These are phyloP conservation scores for Nyctibius grandis DNA, from an alignment of 2,797 vertebrate genomes.

Conservation along the genomic window DNA sequence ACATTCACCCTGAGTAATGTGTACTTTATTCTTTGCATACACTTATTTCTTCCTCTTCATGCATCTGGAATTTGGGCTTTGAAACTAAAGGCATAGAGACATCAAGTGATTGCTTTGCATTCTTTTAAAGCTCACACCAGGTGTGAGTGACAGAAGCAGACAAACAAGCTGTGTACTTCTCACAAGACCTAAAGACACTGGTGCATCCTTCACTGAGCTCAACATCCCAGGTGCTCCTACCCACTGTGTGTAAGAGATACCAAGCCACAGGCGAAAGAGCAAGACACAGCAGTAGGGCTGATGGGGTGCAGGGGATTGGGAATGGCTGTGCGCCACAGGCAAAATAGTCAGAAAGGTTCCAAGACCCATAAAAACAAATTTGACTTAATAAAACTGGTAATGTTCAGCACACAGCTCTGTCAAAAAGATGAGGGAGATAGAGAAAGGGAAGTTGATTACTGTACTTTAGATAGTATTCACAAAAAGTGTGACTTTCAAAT, in stretches of 20 bases:
- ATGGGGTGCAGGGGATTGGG: fast-evolving
- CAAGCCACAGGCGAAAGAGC: neutral
- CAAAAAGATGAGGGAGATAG: neutral
- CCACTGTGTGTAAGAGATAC: neutral
- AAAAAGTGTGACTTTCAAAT: neutral
- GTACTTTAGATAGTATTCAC: neutral
- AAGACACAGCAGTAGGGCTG: neutral
- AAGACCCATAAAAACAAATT: neutral
- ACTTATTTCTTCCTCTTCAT: neutral
- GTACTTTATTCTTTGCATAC: neutral
- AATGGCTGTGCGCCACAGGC: neutral
- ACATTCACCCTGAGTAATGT: neutral
- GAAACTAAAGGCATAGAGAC: neutral
- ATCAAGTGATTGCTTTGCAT: neutral
- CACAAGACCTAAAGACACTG: neutral
- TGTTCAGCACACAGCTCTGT: neutral
- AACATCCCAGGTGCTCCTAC: neutral
- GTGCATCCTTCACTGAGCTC: neutral
- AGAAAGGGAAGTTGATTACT: neutral
- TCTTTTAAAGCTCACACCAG: neutral
- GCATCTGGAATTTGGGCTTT: neutral
- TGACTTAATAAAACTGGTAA: neutral
- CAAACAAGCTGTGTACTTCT: neutral
- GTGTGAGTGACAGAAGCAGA: neutral
- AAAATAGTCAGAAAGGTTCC: neutral